Percentiles rank a stretch among this genome's conserved stretches.
Conservation (phyloP, 1,140 invertebrate species). For the Solen grandis region DNA sequence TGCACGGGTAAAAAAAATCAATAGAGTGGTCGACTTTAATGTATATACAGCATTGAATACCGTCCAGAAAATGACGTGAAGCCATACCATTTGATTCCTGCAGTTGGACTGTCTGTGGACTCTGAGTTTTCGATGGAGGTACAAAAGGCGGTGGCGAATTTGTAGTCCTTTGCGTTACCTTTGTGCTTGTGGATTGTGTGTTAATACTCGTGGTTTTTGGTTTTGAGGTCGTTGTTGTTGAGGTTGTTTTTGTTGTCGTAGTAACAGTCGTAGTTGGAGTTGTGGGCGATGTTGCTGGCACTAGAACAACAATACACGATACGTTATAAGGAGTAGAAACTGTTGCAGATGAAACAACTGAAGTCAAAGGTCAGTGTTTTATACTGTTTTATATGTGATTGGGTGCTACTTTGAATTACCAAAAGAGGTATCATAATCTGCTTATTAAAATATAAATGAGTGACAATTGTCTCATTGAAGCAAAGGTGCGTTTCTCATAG, state of each 20-base stretch:
- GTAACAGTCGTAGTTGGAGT: constrained; percentile 20
- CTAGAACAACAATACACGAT: constrained; percentile 4
- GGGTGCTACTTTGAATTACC: background rate
- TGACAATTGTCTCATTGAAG: background rate
- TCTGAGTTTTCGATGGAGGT: background rate
- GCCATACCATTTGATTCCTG: background rate
- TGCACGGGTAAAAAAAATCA: no score
- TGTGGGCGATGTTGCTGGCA: constrained; percentile 29
- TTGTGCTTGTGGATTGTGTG: background rate
- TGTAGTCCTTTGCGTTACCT: background rate
- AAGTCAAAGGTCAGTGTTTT: background rate
- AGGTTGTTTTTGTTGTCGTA: constrained; percentile 8
- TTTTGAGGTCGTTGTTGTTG: background rate
- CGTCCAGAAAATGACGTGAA: background rate
- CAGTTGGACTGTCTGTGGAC: background rate
- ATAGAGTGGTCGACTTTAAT: no score
- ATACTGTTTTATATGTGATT: background rate
- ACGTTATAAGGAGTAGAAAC: background rate
- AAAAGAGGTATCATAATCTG: background rate
- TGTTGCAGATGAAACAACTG: background rate
- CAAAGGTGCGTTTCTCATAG: background rate
- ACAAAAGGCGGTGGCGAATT: background rate
- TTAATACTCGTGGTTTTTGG: background rate
- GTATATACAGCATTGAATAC: no score
- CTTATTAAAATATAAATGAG: background rate